Base-by-base conservation (phyloP, 1,140 invertebrate species). In the Brachionus manjavacas region DNA sequence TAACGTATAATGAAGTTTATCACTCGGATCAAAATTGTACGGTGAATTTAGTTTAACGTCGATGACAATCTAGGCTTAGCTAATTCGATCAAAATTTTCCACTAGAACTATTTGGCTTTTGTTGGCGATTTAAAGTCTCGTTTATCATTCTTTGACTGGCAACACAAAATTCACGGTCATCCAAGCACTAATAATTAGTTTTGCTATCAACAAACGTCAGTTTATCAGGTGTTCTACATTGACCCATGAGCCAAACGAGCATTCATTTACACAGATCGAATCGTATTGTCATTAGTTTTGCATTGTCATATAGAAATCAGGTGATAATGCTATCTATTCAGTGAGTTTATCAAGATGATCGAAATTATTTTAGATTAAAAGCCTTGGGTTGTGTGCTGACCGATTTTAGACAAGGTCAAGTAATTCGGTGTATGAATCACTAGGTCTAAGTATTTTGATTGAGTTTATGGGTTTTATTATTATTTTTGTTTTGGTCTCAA, bases 51-150 rank as follows among this genome's bases (percentile, higher is more conserved):
- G 52, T 60, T 60, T 23, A 25, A 60, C 52, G 52, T 60, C n/a
- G 20, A 55, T 16, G 68, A n/a, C 68, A 39, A 41, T 11, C 41
- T 23, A 20, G 31, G 68, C 68, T 39, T 35, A 20, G 43, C 68
- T 39, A 72, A 72, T 72, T 72, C 31, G 68, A 39, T 72, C 68
- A 39, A 72, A 72, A 39, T 72, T 72, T 72, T 72, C 68, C 35
- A 72, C 68, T n/a, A 35, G 35, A 72, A 39, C 52, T 7, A 60
- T 9, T 60, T 23, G 52, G 9, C 52, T 60, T 60, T 60, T 23
- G 8, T 20, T 23, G 16, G 52, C 20, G 39, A 72, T 43, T 72
- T 72, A 72, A 72, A 72, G 35, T 72, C 68, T 72, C 68, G 43
- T 72, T 72, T 72, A 72, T 72, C 68, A 72, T 20, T 23, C 9